Percentiles rank a stretch among this genome's conserved stretches.
These are phyloP conservation scores for Nanger granti DNA, from an alignment of 2,113 vertebrate species.

Conservation along the genomic window DNA sequence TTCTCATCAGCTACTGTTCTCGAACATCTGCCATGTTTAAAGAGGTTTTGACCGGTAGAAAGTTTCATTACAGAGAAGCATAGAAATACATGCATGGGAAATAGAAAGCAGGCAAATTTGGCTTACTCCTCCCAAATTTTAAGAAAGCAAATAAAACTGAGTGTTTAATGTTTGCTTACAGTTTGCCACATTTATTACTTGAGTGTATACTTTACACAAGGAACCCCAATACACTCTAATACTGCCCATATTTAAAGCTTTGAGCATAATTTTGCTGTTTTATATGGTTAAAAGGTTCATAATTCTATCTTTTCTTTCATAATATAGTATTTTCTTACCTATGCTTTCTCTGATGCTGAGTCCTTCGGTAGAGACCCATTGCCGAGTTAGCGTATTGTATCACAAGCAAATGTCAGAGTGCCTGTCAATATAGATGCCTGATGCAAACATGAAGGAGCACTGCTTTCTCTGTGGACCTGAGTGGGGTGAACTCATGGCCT, in stretches of 20 bases:
- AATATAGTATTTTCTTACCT: background rate
- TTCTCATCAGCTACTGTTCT: background rate
- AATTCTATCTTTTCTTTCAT: background rate
- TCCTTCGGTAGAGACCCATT: background rate
- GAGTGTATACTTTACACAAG: background rate
- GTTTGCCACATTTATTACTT: background rate
- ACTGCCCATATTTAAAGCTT: background rate
- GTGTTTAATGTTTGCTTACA: background rate
- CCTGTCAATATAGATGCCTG: background rate
- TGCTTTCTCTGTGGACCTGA: background rate
- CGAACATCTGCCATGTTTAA: too few relatives aligned
- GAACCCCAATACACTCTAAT: background rate
- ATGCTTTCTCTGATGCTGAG: background rate
- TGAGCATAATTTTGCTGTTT: background rate
- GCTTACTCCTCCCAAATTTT: background rate
- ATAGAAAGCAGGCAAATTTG: background rate
- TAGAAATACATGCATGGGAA: background rate
- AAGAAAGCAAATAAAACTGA: background rate
- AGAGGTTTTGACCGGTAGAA: background rate
- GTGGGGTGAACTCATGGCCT: background rate
- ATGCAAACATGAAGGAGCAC: too few relatives aligned
- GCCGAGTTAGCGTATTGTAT: fast-evolving
- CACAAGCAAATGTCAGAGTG: background rate
- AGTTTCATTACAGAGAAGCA: background rate
- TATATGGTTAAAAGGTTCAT: background rate